Conservation (phyloP, 2,888 invertebrate species). For the Diadegma fenestrale region DNA sequence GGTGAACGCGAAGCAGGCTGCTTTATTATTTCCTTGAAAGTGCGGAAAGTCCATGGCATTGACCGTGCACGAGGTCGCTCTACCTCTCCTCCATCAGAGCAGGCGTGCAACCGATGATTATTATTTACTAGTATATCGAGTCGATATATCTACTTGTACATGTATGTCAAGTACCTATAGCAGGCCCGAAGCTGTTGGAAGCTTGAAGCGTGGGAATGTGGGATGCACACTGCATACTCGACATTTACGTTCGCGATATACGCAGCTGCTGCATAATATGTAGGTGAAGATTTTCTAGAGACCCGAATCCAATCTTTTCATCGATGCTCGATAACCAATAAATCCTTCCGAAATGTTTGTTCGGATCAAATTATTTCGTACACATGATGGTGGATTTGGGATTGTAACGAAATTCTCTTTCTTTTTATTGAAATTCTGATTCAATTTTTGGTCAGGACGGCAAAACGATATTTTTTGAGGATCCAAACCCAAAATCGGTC, state of each 20-base stretch:
- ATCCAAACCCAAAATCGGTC: too few species aligned
- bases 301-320: not conserved
- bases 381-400: too few species aligned
- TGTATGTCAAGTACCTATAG: slow-evolving; percentile 64
- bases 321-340: not conserved
- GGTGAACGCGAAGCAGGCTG: slow-evolving; percentile 1
- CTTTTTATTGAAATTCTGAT: too few species aligned
- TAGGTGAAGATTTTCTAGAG: slow-evolving; percentile 29
- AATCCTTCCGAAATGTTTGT: not conserved
- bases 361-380: too few species aligned
- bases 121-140: slow-evolving; percentile 63
- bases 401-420: too few species aligned
- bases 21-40: slow-evolving; percentile 67
- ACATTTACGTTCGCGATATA: slow-evolving; percentile 48
- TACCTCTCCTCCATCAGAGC: slow-evolving; percentile 29
- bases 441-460: too few species aligned
- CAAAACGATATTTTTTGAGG: too few species aligned
- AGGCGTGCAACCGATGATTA: slow-evolving; percentile 54
- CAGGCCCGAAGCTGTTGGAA: slow-evolving; percentile 40
- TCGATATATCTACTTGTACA: slow-evolving; percentile 50
- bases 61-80: slow-evolving; percentile 66
- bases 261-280: slow-evolving; percentile 4
- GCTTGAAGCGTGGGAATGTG: slow-evolving; percentile 57
- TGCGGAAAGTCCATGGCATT: slow-evolving; percentile 66
- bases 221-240: slow-evolving; percentile 41